Evolutionary conservation across 2,888 invertebrate genomes (phyloP).

Genomic region (Eueremaeus valkanovi): DNA sequence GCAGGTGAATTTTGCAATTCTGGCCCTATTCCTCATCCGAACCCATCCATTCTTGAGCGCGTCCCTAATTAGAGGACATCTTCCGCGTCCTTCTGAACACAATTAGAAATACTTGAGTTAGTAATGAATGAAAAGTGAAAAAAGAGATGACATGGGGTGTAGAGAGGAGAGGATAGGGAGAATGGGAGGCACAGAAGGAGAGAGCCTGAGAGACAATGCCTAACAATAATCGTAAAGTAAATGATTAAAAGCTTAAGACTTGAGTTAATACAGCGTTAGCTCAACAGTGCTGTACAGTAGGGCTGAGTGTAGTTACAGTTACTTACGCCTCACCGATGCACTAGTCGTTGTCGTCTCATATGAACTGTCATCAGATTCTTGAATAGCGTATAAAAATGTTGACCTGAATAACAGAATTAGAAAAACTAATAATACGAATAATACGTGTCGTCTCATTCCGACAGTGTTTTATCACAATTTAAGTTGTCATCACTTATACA

Average conservation of each 20-base stretch:
- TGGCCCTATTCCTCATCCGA: slow-evolving; percentile 56
- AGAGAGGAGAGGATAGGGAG: too few species aligned
- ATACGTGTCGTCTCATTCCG: slow-evolving; percentile 8
- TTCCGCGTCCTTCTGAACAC: neutral
- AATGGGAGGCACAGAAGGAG: too few species aligned
- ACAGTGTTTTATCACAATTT: slow-evolving; percentile 13
- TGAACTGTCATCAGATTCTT: slow-evolving; percentile 28
- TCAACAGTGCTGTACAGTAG: neutral
- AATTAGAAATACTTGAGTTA: neutral
- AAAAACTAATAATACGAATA: slow-evolving; percentile 11
- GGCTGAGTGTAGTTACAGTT: neutral
- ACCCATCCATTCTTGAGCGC: slow-evolving; percentile 57
- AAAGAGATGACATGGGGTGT: too few species aligned
- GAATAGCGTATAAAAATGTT: neutral
- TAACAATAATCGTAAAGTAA: slow-evolving; percentile 13
- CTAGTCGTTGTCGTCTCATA: neutral
- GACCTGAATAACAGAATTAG: slow-evolving; percentile 5
- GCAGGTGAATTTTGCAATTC: slow-evolving; percentile 62
- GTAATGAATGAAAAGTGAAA: neutral
- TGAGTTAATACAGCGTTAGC: slow-evolving; percentile 6
- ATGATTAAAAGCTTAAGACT: slow-evolving; percentile 20
- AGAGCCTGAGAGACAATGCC: neutral
- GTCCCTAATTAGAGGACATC: slow-evolving; percentile 44
- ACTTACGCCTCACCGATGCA: slow-evolving; percentile 8
- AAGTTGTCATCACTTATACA: slow-evolving; percentile 18